phyloP scores from a whole-genome alignment of 2,113 vertebrate genomes.

The Okapia johnstoni region DNA sequence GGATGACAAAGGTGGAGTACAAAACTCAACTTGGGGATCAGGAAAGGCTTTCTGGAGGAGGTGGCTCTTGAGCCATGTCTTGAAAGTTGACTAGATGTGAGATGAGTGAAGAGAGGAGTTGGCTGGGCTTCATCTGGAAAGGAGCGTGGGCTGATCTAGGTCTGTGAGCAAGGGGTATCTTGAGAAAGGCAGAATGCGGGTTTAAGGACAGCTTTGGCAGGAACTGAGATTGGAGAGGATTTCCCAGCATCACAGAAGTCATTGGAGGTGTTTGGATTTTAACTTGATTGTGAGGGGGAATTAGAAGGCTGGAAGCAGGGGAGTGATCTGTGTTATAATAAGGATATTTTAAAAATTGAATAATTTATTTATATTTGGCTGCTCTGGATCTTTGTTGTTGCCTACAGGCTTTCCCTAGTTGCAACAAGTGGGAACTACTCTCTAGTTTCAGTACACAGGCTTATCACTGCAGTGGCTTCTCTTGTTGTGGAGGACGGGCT shows the following conservation, averaged over 20 bases:
- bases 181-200: background rate
- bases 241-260: background rate
- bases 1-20: background rate
- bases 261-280: background rate
- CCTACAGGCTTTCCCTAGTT: background rate
- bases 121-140: background rate
- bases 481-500: background rate
- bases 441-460: background rate
- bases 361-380: background rate
- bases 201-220: background rate
- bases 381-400: background rate
- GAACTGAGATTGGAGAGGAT: background rate
- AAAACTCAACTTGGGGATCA: background rate
- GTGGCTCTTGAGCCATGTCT: background rate
- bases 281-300: background rate
- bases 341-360: background rate
- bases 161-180: background rate
- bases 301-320: background rate
- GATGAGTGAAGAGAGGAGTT: background rate
- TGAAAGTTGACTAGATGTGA: background rate
- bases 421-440: background rate
- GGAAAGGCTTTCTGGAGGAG: background rate
- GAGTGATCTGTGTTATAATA: background rate
- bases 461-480: background rate
- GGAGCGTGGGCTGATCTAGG: background rate